These are phyloP conservation scores for Lutjanus erythropterus DNA, from an alignment of 2,113 vertebrate genomes.

Conservation along the genomic window DNA sequence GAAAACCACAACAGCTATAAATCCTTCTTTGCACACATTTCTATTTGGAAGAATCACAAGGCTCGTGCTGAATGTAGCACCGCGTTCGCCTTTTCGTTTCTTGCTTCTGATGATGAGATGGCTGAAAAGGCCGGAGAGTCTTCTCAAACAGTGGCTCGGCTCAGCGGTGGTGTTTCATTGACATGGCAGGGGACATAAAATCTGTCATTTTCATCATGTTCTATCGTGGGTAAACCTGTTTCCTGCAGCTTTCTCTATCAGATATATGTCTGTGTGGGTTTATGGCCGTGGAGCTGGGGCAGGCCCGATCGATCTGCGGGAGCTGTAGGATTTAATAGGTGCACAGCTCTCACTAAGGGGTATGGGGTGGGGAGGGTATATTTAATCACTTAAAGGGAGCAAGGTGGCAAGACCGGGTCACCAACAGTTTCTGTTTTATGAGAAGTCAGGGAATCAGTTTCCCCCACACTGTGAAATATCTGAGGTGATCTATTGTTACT, in stretches of 20 bases:
- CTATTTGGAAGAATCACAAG: conserved; percentile 32
- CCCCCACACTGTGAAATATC: conserved; percentile 31
- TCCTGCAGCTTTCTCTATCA: conserved; percentile 76
- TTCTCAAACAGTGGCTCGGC: conserved; percentile 55
- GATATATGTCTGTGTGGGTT: conserved; percentile 77
- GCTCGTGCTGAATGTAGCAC: conserved; percentile 4
- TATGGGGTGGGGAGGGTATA: conserved; percentile 63
- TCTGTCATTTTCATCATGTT: conserved; percentile 80
- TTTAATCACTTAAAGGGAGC: conserved; percentile 79
- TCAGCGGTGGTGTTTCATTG: conserved; percentile 62
- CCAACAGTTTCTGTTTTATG: conserved; percentile 76
- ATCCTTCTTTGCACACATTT: conserved; percentile 18
- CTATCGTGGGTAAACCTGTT: conserved; percentile 74
- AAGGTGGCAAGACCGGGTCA: conserved; percentile 68
- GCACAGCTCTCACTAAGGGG: conserved; percentile 63
- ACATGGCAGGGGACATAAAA: conserved; percentile 75
- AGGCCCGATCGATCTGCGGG: conserved; percentile 76
- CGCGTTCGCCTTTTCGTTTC: conserved; percentile 11
- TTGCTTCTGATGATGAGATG: conserved; percentile 32
- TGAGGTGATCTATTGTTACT: conserved; percentile 39
- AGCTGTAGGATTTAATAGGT: conserved; percentile 81
- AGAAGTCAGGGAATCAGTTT: conserved; percentile 54
- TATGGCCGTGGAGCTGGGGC: conserved; percentile 70
- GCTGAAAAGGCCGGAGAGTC: conserved; percentile 43
- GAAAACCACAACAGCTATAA: background rate